Base-by-base conservation (phyloP, 2,888 invertebrate genomes). In the Ochlodes sylvanus region DNA sequence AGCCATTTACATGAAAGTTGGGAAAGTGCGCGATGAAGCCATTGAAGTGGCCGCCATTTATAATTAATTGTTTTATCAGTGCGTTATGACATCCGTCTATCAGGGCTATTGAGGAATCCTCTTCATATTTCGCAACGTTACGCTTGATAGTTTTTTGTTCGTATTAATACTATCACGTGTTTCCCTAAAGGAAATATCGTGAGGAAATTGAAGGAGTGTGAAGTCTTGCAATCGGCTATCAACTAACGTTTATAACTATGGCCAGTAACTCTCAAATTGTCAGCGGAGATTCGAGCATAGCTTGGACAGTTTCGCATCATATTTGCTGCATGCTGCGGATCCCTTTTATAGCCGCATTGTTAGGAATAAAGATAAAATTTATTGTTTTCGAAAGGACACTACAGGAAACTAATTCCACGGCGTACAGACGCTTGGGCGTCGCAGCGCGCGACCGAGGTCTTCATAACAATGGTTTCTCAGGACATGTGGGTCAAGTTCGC, bases 401-500 rank as follows among this genome's bases (percentile, higher is more conserved):
- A 57, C 65, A 73, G 71, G 72, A 71, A 76, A 73, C 72, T 72
- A 69, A 69, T 68, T 63, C 69, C 69, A 78, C 79, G 75, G 78
- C 77, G 77, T 81, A 71, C 78, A 79, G 81, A 55, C 74, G 77
- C 72, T 77, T 72, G 75, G 71, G 68, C 68, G 72, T 58, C 65
- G 57, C 52, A 41, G 5, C 69, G 57, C 64, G 77, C n/a, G 80
- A 82, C 80, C 82, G 89, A 90, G 90, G 90, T 76, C 85, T 77
- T 63, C 63, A 73, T 90, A 84, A 92, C 92, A 92, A 92, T 92
- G 79, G 87, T 78, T 80, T 85, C 84, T 83, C 76, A 75, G 75
- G 80, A 81, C 81, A 89, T 87, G 90, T 92, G 78, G 90, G 92
- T 91, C 92, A 92, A 92, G 92, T 91, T 90, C 84, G 82, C 76